Conservation (phyloP, 2,797 vertebrate genomes). For the Myioborus melanocephalus region DNA sequence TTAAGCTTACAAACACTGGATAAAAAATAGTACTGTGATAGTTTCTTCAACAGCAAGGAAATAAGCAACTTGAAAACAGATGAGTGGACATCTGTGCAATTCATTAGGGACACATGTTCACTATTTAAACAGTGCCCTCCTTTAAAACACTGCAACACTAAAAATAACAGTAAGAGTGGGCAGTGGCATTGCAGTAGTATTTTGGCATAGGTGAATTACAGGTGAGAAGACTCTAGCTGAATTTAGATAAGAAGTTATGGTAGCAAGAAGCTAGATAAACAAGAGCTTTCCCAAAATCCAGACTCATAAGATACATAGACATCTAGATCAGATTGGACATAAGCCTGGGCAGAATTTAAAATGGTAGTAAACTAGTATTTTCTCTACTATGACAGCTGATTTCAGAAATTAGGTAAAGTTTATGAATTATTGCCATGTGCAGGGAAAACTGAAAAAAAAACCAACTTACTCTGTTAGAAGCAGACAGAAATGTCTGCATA, state of each 20-base stretch:
- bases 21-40: not conserved
- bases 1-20: not conserved
- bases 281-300: not conserved
- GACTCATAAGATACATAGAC: not conserved
- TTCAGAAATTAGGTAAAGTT: not conserved
- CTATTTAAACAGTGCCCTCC: not conserved
- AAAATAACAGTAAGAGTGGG: not conserved
- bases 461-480: not conserved
- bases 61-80: not conserved
- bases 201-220: not conserved
- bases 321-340: rapidly evolving
- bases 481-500: not conserved
- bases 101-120: not conserved
- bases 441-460: not conserved
- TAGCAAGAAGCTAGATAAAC: not conserved
- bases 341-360: not conserved
- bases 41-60: not conserved
- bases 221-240: not conserved
- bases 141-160: not conserved
- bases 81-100: not conserved
- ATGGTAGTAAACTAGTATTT: not conserved
- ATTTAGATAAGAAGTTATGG: not conserved
- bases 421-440: not conserved
- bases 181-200: not conserved
- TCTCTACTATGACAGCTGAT: not conserved